Evolutionary conservation across 2,888 invertebrate genomes (phyloP), one percentile per base, ranked within the genome.

Genomic region (Tanytarsus gracilentus): DNA sequence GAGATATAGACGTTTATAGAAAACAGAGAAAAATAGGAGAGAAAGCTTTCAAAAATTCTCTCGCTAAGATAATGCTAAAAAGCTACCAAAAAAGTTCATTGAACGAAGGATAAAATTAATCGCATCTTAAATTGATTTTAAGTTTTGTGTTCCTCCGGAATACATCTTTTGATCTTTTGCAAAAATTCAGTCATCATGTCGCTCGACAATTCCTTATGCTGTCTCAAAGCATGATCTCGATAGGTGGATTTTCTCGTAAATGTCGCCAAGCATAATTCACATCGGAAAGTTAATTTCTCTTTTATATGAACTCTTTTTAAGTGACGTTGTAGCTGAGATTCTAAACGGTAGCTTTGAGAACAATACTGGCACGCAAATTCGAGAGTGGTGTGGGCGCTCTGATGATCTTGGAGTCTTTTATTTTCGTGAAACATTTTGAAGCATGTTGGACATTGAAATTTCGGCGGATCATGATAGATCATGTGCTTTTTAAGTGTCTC

Each of bases 251-350:
- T 49, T n/a, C 49, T 7, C 2, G 49, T 49, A 27, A 49, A 49
- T 2, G 49, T 49, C 16, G 49, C 11, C 14, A n/a, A 26, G 14
- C 49, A 49, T 2, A 49, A n/a, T n/a, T 49, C 49, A 49, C 49
- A 49, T 6, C 14, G 14, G 4, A 26, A 49, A 14, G 49, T 49
- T 11, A 27, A 26, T 11, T 49, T 49, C 6, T 49, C 49, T 25
- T 49, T 49, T 3, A 49, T 26, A 49, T 49, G 49, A n/a, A 49
- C 49, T 11, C 16, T 27, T 25, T 49, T 49, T 26, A 49, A 49
- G 27, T 49, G 49, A 49, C 21, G 16, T 26, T 49, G 25, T 14
- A 49, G 26, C 14, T 49, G 25, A 7, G 49, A 18, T 27, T 49
- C 49, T 1, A 25, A 7, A 2, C 49, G 1, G 16, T 26, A 49